Conservation (phyloP, 1,140 invertebrate species). For the Pygmarrhopalites habei region DNA sequence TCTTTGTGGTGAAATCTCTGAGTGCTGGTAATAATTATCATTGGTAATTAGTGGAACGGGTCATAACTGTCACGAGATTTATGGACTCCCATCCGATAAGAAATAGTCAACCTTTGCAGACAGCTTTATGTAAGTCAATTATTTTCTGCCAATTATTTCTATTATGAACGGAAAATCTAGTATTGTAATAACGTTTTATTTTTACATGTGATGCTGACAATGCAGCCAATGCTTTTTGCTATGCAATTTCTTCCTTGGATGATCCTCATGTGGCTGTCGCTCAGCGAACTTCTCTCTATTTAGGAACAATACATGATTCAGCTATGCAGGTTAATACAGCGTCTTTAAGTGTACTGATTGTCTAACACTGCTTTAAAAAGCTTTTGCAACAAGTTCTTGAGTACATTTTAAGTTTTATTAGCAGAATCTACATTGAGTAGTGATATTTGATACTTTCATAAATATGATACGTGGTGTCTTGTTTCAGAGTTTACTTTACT, state of each 20-base stretch:
- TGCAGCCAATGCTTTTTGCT: constrained; percentile 96
- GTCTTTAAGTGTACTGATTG: no score
- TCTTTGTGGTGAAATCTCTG: not conserved
- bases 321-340: constrained; percentile 63
- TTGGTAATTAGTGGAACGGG: constrained; percentile 71
- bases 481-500: constrained; percentile 68
- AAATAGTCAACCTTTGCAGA: constrained; percentile 75
- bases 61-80: constrained; percentile 84
- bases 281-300: constrained; percentile 82
- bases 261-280: constrained; percentile 91
- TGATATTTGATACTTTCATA: not conserved
- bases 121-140: no score
- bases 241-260: constrained; percentile 90
- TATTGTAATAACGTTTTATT: no score
- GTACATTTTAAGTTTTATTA: not conserved
- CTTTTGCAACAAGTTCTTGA: no score
- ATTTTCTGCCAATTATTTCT: no score
- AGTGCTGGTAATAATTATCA: no score
- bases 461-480: no score
- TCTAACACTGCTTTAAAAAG: no score
- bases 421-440: not conserved
- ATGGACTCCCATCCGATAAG: constrained; percentile 81
- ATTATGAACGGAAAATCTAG: no score
- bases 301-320: constrained; percentile 87
- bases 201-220: no score